Base-by-base conservation (phyloP, 1,140 invertebrate species). In the Nebria ingens region DNA sequence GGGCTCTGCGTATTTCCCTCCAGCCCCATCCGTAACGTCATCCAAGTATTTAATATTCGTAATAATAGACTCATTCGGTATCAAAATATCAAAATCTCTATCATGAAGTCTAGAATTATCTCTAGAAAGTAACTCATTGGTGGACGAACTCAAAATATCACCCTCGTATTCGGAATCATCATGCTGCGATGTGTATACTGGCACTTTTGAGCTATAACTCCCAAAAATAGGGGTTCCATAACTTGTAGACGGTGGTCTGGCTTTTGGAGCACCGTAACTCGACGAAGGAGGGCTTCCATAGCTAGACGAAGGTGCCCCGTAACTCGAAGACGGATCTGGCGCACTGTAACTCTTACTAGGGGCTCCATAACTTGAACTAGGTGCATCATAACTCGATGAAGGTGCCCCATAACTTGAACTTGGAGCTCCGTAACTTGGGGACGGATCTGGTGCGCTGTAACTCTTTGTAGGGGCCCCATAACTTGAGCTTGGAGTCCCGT, bases 361-460 rank as follows among this genome's bases (percentile, higher is more conserved):
- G 4, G 40, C 40, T 45, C 40, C 40, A 45, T 45, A 45, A 17
- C 40, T 45, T 9, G 6, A 11, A 52, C 17, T 52, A 54, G 56
- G 56, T 15, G 58, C 42, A 13, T 52, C 54, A 34, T 58, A 59
- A 55, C 56, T 57, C 19, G 52, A 40, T 23, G 52, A 40, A 15
- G 58, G 58, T n/a, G 58, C 54, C 2, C 42, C 55, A 52, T 59
- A 59, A 53, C 51, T 56, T 2, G 54, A 51, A 12, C 51, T n/a
- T 12, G 58, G 58, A 0, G 52, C 52, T 6, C 50, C 50, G 29
- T 60, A 60, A 55, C 50, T 55, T 1, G 15, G 20, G 17, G 50
- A 52, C 2, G 58, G 58, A 12, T 52, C 56, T 19, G 58, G 53
- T 21, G 55, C 54, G 6, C 42, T 42, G 45, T 59, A 59, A 40